Percentiles rank a stretch among this genome's conserved stretches.
These are phyloP conservation scores for Ephestia elutella DNA, from an alignment of 1,140 invertebrate genomes.

Conservation along the genomic window DNA sequence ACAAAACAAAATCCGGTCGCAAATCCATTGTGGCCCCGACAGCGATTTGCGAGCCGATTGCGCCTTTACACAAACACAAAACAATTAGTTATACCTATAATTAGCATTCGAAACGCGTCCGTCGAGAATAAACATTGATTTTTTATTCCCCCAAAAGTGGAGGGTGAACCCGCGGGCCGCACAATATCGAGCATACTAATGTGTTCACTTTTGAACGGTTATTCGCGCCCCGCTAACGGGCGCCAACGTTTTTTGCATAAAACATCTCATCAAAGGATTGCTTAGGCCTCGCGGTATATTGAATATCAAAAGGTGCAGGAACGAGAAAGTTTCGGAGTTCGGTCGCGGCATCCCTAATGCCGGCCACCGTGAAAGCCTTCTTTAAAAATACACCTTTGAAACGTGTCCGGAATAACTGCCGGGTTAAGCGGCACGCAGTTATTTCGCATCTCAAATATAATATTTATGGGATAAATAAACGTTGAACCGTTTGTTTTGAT, in stretches of 20 bases:
- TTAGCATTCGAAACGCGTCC: conserved; percentile 69
- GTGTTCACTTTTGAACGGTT: conserved; percentile 69
- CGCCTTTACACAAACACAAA: conserved; percentile 53
- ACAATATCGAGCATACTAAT: conserved; percentile 66
- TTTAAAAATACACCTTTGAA: conserved; percentile 69
- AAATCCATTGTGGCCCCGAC: conserved; percentile 20
- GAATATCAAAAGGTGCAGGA: conserved; percentile 71
- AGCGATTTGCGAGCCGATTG: conserved; percentile 41
- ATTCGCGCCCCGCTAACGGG: conserved; percentile 63
- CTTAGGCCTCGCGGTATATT: conserved; percentile 67
- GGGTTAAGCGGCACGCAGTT: conserved; percentile 19
- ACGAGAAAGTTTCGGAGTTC: conserved; percentile 55
- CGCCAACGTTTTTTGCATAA: conserved; percentile 73
- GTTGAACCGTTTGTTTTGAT: conserved; percentile 20
- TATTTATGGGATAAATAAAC: conserved; percentile 23
- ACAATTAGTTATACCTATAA: conserved; percentile 67
- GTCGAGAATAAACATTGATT: conserved; percentile 71
- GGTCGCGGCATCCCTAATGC: conserved; percentile 60
- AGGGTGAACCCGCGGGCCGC: conserved; percentile 42
- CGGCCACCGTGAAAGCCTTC: conserved; percentile 57
- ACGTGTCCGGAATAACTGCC: conserved; percentile 62
- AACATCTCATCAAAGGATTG: conserved; percentile 74
- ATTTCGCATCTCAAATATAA: conserved; percentile 21
- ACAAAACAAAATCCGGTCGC: conserved; percentile 25
- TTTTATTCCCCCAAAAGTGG: conserved; percentile 67